Evolutionary conservation across 53 echinoderm and acorn worm species (phyloP).

Genomic region (Pentamera pediparva): DNA sequence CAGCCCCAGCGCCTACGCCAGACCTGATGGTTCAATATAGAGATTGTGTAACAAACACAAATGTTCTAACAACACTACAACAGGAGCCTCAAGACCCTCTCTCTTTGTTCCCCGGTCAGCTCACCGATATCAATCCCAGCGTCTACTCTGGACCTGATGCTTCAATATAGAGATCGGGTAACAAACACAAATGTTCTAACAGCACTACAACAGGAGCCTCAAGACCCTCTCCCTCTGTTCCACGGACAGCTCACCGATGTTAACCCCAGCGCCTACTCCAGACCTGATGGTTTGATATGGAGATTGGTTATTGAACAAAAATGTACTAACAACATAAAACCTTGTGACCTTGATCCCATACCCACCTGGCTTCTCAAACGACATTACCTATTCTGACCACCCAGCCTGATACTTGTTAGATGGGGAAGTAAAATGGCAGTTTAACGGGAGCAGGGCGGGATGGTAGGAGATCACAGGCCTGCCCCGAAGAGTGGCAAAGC

Average conservation of each 20-base stretch:
- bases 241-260: slow-evolving; percentile 89
- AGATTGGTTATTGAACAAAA: background rate
- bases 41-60: background rate
- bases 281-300: slow-evolving; percentile 43
- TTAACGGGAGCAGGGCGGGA: too few species aligned
- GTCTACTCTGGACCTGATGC: too few species aligned
- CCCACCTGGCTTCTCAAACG: too few species aligned
- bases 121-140: background rate
- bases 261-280: slow-evolving; percentile 74
- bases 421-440: too few species aligned
- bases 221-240: slow-evolving; percentile 90
- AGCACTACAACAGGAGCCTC: slow-evolving; percentile 52
- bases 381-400: too few species aligned
- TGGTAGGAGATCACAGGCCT: too few species aligned
- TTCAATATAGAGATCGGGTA: background rate
- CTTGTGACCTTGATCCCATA: too few species aligned
- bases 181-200: background rate
- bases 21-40: slow-evolving; percentile 40
- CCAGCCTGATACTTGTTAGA: too few species aligned
- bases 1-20: slow-evolving; percentile 74
- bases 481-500: too few species aligned
- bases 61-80: background rate
- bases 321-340: background rate
- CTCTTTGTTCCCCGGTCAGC: background rate
- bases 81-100: background rate